Evolutionary conservation across 1,140 invertebrate species (phyloP), one percentile per base, ranked within the genome.

Genomic region (Nephila pilipes): DNA sequence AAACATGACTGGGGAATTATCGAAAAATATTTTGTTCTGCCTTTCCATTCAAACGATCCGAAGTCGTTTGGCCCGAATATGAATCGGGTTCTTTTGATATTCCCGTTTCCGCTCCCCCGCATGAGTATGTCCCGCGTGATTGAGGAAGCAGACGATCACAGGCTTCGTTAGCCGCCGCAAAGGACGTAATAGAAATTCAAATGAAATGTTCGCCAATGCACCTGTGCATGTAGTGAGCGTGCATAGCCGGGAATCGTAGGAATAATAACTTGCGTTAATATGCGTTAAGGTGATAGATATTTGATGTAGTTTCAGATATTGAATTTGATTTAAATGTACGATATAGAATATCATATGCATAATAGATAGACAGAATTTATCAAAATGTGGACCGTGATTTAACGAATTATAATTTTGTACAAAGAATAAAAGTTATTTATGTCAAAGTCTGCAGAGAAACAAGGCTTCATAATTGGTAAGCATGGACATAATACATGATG

Each of bases 151-250:
- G 25, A 75, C 65, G 65, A 75, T 75, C 29, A 5, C 8, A 16
- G 29, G 65, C 29, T 75, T 75, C 65, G 29, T 75, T 75, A 75
- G 29, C 16, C 32, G 65, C 10, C 2, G n/a, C 60, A 65, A 25
- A 25, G 22, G 60, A 65, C 25, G 60, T 25, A 75, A 75, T 75
- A 75, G 25, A 75, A 75, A 75, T 75, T 75, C 65, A 75, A 75
- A 75, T 75, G 25, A 12, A 10, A 32, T 18, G 29, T 29, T 75
- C 65, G 14, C 12, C 32, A 75, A 32, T 0, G 25, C 29, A 32
- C 16, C 14, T 75, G 65, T 8, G 14, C 16, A 3, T 46, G 38
- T 20, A 58, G 8, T 12, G 65, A 32, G 29, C 29, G 65, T 75
- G 65, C 25, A 18, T 58, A 18, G 29, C 29, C 32, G 18, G n/a